Evolutionary conservation across 1,140 invertebrate species (phyloP), one percentile per base, ranked within the genome.

Genomic region (Brachionus paranguensis): DNA sequence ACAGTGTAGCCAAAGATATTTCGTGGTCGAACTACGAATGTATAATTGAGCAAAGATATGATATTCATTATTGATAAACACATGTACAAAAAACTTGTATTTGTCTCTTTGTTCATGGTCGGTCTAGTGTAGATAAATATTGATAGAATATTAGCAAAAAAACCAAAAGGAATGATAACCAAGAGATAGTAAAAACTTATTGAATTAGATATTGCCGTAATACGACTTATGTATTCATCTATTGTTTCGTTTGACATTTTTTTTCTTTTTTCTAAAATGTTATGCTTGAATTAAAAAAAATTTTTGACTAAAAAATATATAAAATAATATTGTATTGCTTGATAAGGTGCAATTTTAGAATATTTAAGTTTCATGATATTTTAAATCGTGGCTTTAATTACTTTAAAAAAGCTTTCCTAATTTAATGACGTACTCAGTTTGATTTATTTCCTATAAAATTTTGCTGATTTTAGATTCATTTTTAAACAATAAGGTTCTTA

Each of bases 21-120:
- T 4, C 27, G 33, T 76, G 72, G 47, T 4, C 72, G 41, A 4
- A 76, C 72, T 12, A 76, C 33, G 43, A 76, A 76, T 27, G 72
- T 47, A 11, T 76, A 76, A 76, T 76, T 76, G 24, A 76, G 17
- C 5, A 76, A 27, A 0, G 72, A 76, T 24, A 76, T 76, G 3
- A 76, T 53, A 76, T 76, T 76, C 72, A 76, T 76, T 27, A 76
- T 76, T 20, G 72, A 76, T 29, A 76, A 47, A 27, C 72, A 76
- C 43, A 76, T 37, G 43, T 76, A 76, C 43, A 76, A 76, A 29
- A 76, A 76, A 11, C 72, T 47, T 24, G 72, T 76, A n/a, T 76
- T 76, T 2, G 72, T 50, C 33, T 76, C 47, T 33, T 50, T 47
- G 27, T 47, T 76, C n/a, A 76, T 47, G 12, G 27, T 76, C 5